These are phyloP conservation scores for Apocrypta bakeri DNA, from an alignment of 1,140 invertebrate genomes.

Conservation along the genomic window DNA sequence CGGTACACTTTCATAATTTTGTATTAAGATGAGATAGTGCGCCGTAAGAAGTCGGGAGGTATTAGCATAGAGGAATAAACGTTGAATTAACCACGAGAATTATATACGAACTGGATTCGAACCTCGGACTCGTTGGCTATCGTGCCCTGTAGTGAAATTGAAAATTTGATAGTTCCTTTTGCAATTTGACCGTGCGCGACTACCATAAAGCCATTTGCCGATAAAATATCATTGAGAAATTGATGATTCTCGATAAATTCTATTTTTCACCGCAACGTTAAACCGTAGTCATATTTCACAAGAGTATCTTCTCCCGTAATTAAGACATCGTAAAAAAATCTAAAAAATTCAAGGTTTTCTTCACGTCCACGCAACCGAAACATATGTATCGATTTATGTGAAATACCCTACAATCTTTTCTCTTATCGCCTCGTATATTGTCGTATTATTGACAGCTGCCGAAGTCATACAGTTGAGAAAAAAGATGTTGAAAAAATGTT, in stretches of 20 bases:
- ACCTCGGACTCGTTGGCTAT: neutral
- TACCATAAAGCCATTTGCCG: neutral
- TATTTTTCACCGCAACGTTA: no score
- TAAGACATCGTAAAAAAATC: no score
- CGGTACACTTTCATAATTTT: neutral
- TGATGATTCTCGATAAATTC: neutral
- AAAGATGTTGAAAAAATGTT: neutral
- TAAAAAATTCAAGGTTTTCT: no score
- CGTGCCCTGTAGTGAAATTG: neutral
- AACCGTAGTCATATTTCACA: no score
- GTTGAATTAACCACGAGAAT: neutral
- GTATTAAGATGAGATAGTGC: slow-evolving; percentile 2
- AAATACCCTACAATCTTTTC: no score
- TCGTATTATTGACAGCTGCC: neutral
- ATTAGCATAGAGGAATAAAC: neutral
- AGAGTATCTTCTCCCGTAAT: neutral
- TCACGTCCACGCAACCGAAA: no score
- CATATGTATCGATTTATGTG: no score
- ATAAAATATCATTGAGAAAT: neutral
- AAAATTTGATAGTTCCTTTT: neutral
- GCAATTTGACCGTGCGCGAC: neutral
- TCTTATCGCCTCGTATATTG: neutral
- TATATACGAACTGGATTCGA: neutral
- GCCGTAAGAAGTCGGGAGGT: neutral
- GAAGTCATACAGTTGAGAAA: neutral